Conservation (phyloP, 1,140 invertebrate genomes). For the Drosophila busckii region DNA sequence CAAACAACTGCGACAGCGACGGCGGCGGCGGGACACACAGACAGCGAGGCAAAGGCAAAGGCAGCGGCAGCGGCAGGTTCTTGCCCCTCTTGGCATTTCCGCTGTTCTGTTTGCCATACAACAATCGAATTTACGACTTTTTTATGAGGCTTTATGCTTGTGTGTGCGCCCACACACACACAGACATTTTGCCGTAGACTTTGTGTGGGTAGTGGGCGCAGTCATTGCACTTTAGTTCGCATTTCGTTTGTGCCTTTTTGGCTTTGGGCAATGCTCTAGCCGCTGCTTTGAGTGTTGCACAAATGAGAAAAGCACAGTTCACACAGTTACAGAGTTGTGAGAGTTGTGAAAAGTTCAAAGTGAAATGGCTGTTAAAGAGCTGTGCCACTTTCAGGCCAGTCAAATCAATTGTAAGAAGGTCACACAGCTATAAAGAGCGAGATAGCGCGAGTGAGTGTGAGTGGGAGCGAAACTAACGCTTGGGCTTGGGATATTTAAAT, state of each 20-base stretch:
- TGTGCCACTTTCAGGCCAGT: slow-evolving; percentile 28
- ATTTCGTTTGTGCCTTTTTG: slow-evolving; percentile 53
- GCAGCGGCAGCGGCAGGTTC: background rate
- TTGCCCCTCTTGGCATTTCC: slow-evolving; percentile 53
- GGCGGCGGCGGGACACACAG: slow-evolving; percentile 1
- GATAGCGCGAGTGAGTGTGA: no score
- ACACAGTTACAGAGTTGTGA: slow-evolving; percentile 56
- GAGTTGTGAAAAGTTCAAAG: slow-evolving; percentile 60
- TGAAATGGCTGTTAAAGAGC: slow-evolving; percentile 40
- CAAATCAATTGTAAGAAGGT: slow-evolving; percentile 70
- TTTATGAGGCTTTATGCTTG: slow-evolving; percentile 73
- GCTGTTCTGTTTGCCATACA: slow-evolving; percentile 67
- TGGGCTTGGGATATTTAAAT: slow-evolving; percentile 77
- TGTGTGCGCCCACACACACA: slow-evolving; percentile 30
- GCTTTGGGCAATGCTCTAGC: slow-evolving; percentile 65
- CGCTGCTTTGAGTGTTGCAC: slow-evolving; percentile 52
- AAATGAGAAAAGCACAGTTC: slow-evolving; percentile 46
- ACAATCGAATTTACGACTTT: slow-evolving; percentile 75
- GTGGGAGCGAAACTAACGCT: slow-evolving; percentile 8
- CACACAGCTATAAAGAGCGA: slow-evolving; percentile 5
- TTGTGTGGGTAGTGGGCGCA: slow-evolving; percentile 29
- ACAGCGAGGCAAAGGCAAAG: slow-evolving; percentile 10
- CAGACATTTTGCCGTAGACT: slow-evolving; percentile 24
- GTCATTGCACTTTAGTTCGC: slow-evolving; percentile 65
- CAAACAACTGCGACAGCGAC: slow-evolving; percentile 5